These are phyloP conservation scores for Pseudomyrmex dendroicus DNA, from an alignment of 1,140 invertebrate species.

Conservation along the genomic window DNA sequence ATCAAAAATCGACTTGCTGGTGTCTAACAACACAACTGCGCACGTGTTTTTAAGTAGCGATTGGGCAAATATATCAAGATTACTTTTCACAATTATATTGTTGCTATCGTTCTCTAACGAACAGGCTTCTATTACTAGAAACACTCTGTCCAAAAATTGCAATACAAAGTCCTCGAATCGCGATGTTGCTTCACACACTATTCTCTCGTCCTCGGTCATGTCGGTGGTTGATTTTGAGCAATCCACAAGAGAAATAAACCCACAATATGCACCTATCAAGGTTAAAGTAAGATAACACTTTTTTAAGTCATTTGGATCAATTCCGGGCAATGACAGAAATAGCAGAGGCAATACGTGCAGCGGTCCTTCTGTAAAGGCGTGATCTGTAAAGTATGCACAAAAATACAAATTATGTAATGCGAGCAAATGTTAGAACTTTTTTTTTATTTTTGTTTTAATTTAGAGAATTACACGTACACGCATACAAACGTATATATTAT, in stretches of 20 bases:
- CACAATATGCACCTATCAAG: conserved; percentile 87
- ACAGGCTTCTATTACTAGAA: conserved; percentile 91
- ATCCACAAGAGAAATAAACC: conserved; percentile 91
- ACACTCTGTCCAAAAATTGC: conserved; percentile 93
- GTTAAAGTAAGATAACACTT: conserved; percentile 93
- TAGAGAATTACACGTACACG: too few relatives aligned
- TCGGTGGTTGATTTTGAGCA: conserved; percentile 90
- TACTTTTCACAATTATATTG: conserved; percentile 59
- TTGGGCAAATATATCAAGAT: too few relatives aligned
- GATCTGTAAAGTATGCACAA: conserved; percentile 48
- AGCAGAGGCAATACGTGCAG: conserved; percentile 93
- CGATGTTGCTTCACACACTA: conserved; percentile 92
- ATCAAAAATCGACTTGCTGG: conserved; percentile 85
- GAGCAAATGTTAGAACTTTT: too few relatives aligned
- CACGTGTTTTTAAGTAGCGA: conserved; percentile 85
- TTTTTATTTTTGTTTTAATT: too few relatives aligned
- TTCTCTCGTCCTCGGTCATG: conserved; percentile 89
- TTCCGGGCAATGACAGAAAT: conserved; percentile 92
- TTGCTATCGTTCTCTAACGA: conserved; percentile 87
- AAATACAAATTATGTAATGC: too few relatives aligned
- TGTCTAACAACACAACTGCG: conserved; percentile 86
- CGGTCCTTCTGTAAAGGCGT: conserved; percentile 90
- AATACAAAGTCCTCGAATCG: conserved; percentile 95
- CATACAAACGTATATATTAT: too few relatives aligned
- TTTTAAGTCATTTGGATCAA: conserved; percentile 95